Evolutionary conservation across 2,113 vertebrate genomes (phyloP).

Genomic region (Callocephalon fimbriatum): DNA sequence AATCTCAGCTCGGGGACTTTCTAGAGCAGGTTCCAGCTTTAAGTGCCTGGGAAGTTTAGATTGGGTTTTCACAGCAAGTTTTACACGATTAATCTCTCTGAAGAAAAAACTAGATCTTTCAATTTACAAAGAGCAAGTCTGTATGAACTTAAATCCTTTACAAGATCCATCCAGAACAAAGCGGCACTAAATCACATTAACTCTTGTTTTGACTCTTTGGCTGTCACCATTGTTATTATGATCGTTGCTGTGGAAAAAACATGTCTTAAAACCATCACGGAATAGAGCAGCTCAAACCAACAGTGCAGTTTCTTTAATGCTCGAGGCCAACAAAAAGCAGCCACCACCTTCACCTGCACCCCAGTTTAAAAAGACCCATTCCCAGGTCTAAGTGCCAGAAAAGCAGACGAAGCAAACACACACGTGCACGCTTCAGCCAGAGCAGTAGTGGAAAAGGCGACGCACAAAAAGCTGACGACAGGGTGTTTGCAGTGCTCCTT

Average conservation of each 20-base stretch:
- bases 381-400: background rate
- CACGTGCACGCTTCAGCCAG: slow-evolving; percentile 30
- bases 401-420: slow-evolving; percentile 44
- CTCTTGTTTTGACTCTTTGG: background rate
- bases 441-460: background rate
- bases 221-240: background rate
- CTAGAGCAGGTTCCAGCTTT: background rate
- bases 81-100: background rate
- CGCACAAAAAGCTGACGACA: background rate
- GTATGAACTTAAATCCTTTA: background rate
- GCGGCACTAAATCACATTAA: background rate
- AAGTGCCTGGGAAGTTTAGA: background rate
- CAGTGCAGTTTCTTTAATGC: background rate
- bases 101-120: background rate
- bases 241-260: background rate
- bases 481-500: background rate
- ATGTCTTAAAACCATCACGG: background rate
- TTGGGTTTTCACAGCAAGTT: background rate
- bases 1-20: background rate
- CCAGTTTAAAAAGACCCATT: background rate
- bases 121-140: background rate
- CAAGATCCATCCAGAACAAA: background rate
- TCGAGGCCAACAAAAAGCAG: background rate
- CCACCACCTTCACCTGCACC: slow-evolving; percentile 33
- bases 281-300: background rate